phyloP scores from a whole-genome alignment of 2,888 invertebrate species.

The Zelleria hepariella region DNA sequence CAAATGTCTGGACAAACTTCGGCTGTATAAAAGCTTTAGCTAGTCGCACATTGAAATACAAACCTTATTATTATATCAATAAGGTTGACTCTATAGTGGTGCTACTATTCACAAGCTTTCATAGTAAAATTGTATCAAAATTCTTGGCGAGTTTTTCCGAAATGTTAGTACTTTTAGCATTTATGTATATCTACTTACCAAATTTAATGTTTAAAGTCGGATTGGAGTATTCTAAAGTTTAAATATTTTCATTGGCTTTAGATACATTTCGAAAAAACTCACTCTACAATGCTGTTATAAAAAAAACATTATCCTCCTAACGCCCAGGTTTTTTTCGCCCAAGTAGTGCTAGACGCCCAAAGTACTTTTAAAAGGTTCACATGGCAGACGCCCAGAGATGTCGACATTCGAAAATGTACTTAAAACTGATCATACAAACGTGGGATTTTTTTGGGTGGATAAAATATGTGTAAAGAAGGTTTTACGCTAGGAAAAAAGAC shows the following conservation, averaged over 20 bases:
- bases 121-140: not conserved
- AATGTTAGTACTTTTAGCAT: not conserved
- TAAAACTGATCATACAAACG: too few species aligned
- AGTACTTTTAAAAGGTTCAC: too few species aligned
- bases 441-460: too few species aligned
- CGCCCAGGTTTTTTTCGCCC: too few species aligned
- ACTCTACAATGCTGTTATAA: not conserved
- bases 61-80: not conserved
- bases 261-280: not conserved
- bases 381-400: too few species aligned
- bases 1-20: not conserved
- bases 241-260: not conserved
- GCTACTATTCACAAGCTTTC: not conserved
- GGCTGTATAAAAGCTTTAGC: not conserved
- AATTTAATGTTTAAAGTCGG: conserved; percentile 7
- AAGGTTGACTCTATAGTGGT: not conserved
- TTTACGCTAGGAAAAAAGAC: too few species aligned
- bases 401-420: too few species aligned
- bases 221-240: not conserved
- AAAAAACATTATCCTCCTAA: too few species aligned
- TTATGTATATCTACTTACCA: conserved; percentile 27
- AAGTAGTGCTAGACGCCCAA: too few species aligned
- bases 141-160: not conserved
- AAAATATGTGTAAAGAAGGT: too few species aligned
- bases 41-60: not conserved